A percentile compares a stretch with the other conserved stretches of the same genome.
phyloP scores from a whole-genome alignment of 2,113 vertebrate genomes.

The Centrocercus urophasianus region DNA sequence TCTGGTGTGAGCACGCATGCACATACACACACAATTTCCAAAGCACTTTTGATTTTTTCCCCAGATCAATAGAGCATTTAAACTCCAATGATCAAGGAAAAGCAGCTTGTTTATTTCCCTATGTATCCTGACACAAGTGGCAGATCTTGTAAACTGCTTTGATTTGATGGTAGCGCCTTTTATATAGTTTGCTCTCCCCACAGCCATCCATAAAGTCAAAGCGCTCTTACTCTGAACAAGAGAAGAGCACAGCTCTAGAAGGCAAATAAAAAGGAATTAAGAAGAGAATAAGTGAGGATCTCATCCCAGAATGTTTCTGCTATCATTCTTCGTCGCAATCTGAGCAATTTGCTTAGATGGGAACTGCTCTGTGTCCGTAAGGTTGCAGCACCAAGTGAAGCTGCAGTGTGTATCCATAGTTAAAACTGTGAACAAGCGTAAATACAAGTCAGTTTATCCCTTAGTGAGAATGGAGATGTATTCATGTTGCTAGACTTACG shows the following conservation, averaged over 20 bases:
- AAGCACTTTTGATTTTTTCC: constrained; percentile 55
- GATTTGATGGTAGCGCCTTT: constrained; percentile 59
- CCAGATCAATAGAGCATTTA: constrained; percentile 70
- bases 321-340: background rate
- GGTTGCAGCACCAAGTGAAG: background rate
- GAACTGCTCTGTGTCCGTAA: background rate
- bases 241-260: constrained; percentile 28
- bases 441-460: background rate
- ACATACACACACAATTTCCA: constrained; percentile 34
- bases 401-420: background rate
- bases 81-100: constrained; percentile 67
- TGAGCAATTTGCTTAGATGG: background rate
- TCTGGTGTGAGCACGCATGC: constrained; percentile 21
- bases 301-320: background rate
- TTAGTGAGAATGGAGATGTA: background rate
- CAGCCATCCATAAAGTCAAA: constrained; percentile 39
- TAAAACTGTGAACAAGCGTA: background rate
- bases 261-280: background rate
- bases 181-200: constrained; percentile 30
- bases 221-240: background rate
- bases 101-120: constrained; percentile 59
- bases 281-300: background rate
- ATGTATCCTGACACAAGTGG: constrained; percentile 56
- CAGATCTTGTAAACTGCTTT: constrained; percentile 32
- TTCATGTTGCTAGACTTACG: background rate